Conservation (phyloP, 1,140 invertebrate genomes). For the Platyura marginata region DNA sequence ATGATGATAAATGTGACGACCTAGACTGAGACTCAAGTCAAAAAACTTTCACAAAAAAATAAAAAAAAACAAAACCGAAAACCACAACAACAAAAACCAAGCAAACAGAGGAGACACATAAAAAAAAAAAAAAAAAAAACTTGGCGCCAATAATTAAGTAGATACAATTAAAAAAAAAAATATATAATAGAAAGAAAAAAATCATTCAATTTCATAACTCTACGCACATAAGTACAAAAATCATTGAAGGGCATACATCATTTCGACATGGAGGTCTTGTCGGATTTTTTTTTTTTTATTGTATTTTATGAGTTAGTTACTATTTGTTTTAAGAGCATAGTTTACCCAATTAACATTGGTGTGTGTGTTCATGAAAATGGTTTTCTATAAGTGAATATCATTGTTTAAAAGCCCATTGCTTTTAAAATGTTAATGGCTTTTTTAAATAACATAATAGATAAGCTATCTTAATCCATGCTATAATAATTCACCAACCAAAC, state of each 20-base stretch:
- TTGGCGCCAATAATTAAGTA: not conserved
- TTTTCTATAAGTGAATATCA: not conserved
- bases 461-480: not conserved
- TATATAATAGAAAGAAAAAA: not conserved
- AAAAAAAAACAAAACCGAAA: too few relatives aligned
- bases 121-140: not conserved
- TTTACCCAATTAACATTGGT: not conserved
- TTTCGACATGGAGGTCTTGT: not conserved
- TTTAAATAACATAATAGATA: not conserved
- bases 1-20: too few relatives aligned
- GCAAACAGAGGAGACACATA: too few relatives aligned
- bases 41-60: too few relatives aligned
- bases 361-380: not conserved
- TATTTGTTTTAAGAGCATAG: not conserved
- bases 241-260: not conserved
- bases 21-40: too few relatives aligned
- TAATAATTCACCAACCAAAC: too few relatives aligned
- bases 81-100: too few relatives aligned
- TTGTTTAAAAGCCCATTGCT: not conserved
- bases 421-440: not conserved
- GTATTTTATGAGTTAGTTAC: not conserved
- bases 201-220: too few relatives aligned
- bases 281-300: not conserved
- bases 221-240: not conserved
- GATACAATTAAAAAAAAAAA: not conserved